A percentile compares a stretch with the other conserved stretches of the same genome.
These are phyloP conservation scores for Frankliniella fusca DNA, from an alignment of 2,888 invertebrate species.

Conservation along the genomic window DNA sequence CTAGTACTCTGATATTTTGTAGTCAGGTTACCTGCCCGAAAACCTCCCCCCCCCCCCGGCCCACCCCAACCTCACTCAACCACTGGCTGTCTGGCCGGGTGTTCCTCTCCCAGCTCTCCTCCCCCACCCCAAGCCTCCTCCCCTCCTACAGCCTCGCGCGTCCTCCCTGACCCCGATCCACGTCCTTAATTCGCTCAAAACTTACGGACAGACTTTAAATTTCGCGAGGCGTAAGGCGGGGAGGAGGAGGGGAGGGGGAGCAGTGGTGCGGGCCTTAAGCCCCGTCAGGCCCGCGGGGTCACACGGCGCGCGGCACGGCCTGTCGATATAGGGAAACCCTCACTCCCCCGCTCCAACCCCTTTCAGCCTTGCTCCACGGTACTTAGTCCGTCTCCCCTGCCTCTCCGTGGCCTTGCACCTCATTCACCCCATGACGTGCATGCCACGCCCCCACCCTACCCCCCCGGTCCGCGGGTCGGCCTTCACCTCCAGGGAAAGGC, in stretches of 20 bases:
- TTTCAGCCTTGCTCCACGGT: neutral
- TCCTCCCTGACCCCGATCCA: neutral
- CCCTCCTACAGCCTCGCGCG: neutral
- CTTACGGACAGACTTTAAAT: conserved; percentile 9
- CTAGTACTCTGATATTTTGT: neutral
- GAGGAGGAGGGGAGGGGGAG: neutral
- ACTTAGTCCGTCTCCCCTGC: neutral
- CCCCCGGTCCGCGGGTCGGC: neutral
- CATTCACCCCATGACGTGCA: too few relatives aligned
- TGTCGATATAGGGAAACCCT: neutral
- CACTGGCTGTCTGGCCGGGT: neutral
- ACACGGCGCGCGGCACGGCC: neutral
- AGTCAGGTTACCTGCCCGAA: neutral
- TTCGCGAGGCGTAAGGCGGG: neutral
- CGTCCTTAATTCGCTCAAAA: conserved; percentile 17
- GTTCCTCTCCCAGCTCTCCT: neutral
- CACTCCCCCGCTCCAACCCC: neutral
- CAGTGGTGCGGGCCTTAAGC: neutral
- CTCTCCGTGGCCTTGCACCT: too few relatives aligned
- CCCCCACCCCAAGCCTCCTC: neutral
- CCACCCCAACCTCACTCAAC: neutral
- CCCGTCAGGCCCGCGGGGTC: neutral
- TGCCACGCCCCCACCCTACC: neutral
- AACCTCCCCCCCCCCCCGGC: neutral
- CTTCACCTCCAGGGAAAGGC: neutral